Evolutionary conservation across 2,888 invertebrate genomes (phyloP), one percentile per base, ranked within the genome.

Genomic region (Actias luna): DNA sequence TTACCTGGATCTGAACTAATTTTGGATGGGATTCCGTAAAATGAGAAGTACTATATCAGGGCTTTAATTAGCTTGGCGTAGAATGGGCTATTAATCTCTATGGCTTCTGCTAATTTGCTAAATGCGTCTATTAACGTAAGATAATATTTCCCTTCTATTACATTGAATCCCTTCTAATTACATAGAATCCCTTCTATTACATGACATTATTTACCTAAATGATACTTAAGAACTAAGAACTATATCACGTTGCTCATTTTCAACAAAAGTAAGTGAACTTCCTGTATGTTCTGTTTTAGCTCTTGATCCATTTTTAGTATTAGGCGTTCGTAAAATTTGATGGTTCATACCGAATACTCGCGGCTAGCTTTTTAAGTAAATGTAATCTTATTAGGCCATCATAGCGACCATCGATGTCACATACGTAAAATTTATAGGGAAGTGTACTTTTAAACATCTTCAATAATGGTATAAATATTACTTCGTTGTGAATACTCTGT

Each of bases 1-100:
- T 18, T 8, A 5, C 42, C 42, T 7, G 42, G 42, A 42, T 42
- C 42, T 18, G 18, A 42, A 10, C 42, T 76, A 8, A 73, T 42
- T 8, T 63, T 58, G 27, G 73, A 71, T 2, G 74, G 46, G 14
- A 60, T 65, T 0, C 82, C 65, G 59, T 82, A 85, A 27, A 60
- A 85, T 82, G 0, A 83, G 71, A 64, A 84, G 81, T 27, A 84
- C 64, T 12, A 82, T 64, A 22, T 68, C 57, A 8, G 63, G 62
- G 31, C 77, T 79, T 67, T 77, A 70, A 59, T 7, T 42, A 42
- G 18, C 18, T 42, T 18, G 42, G 42, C 18, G 18, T 42, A 10
- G 18, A 42, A 8, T 3, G 29, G 29, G 25, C 10, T 5, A 18
- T 33, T 8, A 7, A 78, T 67, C 33, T 69, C 58, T 0, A 75